phyloP scores from a whole-genome alignment of 2,113 vertebrate species.

The Azemiops feae region DNA sequence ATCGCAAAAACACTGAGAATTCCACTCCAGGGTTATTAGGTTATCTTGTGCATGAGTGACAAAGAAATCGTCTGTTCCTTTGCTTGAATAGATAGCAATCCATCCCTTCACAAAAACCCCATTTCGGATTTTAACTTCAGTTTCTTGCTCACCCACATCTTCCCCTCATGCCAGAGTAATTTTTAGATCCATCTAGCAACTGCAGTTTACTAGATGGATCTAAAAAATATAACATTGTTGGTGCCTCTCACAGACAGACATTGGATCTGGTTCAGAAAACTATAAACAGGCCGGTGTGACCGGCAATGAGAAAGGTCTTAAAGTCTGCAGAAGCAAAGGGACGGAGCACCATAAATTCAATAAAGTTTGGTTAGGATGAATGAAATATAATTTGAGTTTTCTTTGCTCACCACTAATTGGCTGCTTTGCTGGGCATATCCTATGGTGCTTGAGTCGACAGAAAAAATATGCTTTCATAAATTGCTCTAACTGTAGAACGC shows the following conservation, averaged over 20 bases:
- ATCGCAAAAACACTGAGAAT: not conserved
- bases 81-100: not conserved
- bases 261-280: not conserved
- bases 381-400: not conserved
- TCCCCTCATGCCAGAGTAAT: not conserved
- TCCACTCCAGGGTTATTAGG: not conserved
- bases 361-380: not conserved
- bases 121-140: not conserved
- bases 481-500: not conserved
- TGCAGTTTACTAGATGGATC: not conserved
- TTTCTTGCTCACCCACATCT: not conserved
- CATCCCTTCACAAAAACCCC: not conserved
- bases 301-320: not conserved
- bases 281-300: not conserved
- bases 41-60: not conserved
- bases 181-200: not conserved
- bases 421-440: not conserved
- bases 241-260: not conserved
- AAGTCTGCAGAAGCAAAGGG: not conserved
- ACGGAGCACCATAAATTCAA: not conserved
- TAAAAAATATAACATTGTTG: not conserved
- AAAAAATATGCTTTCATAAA: not conserved
- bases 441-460: not conserved
- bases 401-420: not conserved
- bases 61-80: not conserved